Evolutionary conservation across 2,888 invertebrate species (phyloP), one percentile per base, ranked within the genome.

Genomic region (Caprella mutica): DNA sequence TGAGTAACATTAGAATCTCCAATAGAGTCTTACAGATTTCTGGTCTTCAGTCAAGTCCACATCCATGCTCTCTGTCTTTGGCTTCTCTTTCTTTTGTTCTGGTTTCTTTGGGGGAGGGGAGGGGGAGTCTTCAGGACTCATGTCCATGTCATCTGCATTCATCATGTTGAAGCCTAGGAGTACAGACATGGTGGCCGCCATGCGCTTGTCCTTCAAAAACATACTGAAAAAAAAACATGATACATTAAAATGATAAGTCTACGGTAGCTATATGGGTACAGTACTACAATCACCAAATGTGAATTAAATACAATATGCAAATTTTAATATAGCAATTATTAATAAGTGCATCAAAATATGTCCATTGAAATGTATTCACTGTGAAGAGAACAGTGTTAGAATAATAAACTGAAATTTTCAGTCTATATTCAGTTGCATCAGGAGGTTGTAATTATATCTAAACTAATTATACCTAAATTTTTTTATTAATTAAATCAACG

Each of bases 131-230:
- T 19, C 29, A 17, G 27, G 63, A 58, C 64, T 78, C 77, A 1
- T 77, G 23, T 80, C 80, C 78, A 79, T 80, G 2, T 75, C 70
- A 69, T 79, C 74, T 5, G 74, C 75, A 40, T 68, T 66, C 2
- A 66, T 66, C 5, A 77, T 62, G 67, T 81, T 78, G 12, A 83
- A 66, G 17, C 82, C 84, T 19, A 85, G 73, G 64, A 86, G 73
- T 9, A 86, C 83, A 67, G 81, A 79, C 3, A 87, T 72, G 1
- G 86, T 84, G 4, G 80, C 79, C 51, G 85, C 71, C 29, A 86
- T 73, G 66, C 84, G 75, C 29, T 80, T 79, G 70, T 88, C 86
- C 65, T 35, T 35, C 12, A 14, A 35, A 12, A 35, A 29, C 24
- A 17, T 3, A 39, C 17, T 52, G 26, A 24, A 52, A n/a, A 52